These are phyloP conservation scores for Polylopha cassiicola DNA, from an alignment of 2,888 invertebrate genomes.

Conservation along the genomic window DNA sequence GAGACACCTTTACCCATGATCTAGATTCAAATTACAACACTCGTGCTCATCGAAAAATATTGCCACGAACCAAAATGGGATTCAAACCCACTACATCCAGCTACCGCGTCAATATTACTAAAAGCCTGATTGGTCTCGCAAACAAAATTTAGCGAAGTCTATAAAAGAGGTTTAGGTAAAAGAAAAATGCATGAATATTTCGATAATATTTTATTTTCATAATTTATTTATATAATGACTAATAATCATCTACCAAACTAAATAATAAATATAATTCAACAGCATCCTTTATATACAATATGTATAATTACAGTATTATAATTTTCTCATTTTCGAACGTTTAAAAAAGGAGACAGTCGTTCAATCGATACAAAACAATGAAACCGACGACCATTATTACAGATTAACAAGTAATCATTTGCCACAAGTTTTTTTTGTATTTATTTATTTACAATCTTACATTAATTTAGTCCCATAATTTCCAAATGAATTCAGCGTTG, in stretches of 20 bases:
- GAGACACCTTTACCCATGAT: too few relatives aligned
- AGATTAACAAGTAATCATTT: constrained; percentile 71
- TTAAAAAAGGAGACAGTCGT: constrained; percentile 51
- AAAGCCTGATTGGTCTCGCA: too few relatives aligned
- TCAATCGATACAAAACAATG: constrained; percentile 60
- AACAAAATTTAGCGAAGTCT: too few relatives aligned
- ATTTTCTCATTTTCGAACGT: constrained; percentile 47
- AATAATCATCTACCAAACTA: constrained; percentile 75
- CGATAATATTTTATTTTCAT: constrained; percentile 74
- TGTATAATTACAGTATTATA: constrained; percentile 62
- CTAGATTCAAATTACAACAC: too few relatives aligned
- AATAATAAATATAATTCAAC: constrained; percentile 73
- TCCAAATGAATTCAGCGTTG: constrained; percentile 57
- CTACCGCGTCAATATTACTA: too few relatives aligned
- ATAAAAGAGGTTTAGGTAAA: background rate
- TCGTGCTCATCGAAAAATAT: too few relatives aligned
- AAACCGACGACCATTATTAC: constrained; percentile 60
- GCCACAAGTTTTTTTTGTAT: constrained; percentile 66
- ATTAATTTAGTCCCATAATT: constrained; percentile 75
- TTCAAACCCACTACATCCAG: too few relatives aligned
- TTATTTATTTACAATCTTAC: constrained; percentile 74
- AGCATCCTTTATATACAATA: constrained; percentile 75
- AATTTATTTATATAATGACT: constrained; percentile 73
- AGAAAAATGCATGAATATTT: constrained; percentile 40
- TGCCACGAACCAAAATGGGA: too few relatives aligned